phyloP scores from a whole-genome alignment of 2,888 invertebrate species.

The Euzophera pinguis region DNA sequence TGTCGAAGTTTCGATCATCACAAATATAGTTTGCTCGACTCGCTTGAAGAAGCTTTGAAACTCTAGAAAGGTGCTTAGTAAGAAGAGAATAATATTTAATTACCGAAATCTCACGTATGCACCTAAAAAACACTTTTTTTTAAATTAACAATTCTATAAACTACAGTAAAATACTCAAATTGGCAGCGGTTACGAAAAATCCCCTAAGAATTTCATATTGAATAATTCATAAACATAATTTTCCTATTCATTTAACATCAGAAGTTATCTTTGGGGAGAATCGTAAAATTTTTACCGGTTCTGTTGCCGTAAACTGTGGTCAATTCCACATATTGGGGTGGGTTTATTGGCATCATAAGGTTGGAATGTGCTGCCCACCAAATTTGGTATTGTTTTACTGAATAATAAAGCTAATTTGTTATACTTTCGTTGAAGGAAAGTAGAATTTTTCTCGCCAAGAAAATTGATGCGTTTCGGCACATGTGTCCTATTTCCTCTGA shows the following conservation, averaged over 20 bases:
- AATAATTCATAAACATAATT: slow-evolving; percentile 45
- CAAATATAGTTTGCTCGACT: no score
- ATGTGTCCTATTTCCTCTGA: no score
- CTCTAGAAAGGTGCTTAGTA: no score
- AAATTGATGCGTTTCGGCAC: no score
- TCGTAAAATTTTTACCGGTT: slow-evolving; percentile 7
- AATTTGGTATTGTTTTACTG: slow-evolving; percentile 7
- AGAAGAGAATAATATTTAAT: no score
- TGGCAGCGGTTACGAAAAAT: neutral
- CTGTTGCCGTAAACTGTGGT: slow-evolving; percentile 2
- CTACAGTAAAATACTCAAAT: no score
- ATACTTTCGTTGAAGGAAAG: neutral
- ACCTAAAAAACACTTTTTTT: no score
- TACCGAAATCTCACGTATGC: no score
- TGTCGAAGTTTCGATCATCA: no score
- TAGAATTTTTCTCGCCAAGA: no score
- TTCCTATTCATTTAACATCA: slow-evolving; percentile 43
- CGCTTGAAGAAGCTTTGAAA: no score
- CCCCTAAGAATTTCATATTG: slow-evolving; percentile 23
- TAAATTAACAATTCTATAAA: neutral
- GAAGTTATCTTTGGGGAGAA: slow-evolving; percentile 27
- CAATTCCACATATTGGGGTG: slow-evolving; percentile 8
- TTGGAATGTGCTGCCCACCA: neutral
- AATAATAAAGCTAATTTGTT: neutral
- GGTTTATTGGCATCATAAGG: slow-evolving; percentile 2